These are phyloP conservation scores for Turritopsis rubra DNA, from an alignment of 30 jellyfish, hydroid and myxozoan genomes.

Conservation along the genomic window DNA sequence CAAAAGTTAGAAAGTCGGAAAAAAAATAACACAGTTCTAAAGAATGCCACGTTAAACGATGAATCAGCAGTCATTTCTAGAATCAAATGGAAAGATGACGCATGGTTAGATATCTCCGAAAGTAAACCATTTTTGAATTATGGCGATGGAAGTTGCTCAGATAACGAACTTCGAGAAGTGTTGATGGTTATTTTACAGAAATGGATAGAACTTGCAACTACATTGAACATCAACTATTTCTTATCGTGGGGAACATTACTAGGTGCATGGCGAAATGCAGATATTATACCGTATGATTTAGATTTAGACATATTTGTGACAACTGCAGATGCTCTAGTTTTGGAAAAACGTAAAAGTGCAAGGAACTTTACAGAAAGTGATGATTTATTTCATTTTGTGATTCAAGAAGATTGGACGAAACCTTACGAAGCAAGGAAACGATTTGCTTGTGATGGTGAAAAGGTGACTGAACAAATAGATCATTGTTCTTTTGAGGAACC, in stretches of 20 bases:
- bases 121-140: conserved; percentile 13
- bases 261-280: conserved; percentile 74
- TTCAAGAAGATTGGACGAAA: conserved; percentile 55
- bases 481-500: conserved; percentile 95
- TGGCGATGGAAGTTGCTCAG: conserved; percentile 63
- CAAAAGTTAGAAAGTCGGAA: background rate
- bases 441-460: conserved; percentile 67
- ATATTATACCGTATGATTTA: conserved; percentile 58
- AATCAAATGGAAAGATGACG: background rate
- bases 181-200: conserved; percentile 30
- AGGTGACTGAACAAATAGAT: conserved; percentile 48
- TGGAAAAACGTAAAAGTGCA: conserved; percentile 20
- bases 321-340: conserved; percentile 18
- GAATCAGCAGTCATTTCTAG: background rate
- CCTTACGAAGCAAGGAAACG: conserved; percentile 65
- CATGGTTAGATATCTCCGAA: conserved; percentile 13
- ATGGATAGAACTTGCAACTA: conserved; percentile 57
- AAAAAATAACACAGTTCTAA: background rate
- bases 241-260: conserved; percentile 74
- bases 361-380: conserved; percentile 47
- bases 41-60: background rate
- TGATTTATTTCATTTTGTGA: conserved; percentile 30
- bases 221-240: conserved; percentile 37
- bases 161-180: conserved; percentile 13
- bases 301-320: conserved; percentile 66